A percentile compares a stretch with the other conserved stretches of the same genome.
phyloP scores from a whole-genome alignment of 2,888 invertebrate genomes.

The Lepidocyrtinus sp. region DNA sequence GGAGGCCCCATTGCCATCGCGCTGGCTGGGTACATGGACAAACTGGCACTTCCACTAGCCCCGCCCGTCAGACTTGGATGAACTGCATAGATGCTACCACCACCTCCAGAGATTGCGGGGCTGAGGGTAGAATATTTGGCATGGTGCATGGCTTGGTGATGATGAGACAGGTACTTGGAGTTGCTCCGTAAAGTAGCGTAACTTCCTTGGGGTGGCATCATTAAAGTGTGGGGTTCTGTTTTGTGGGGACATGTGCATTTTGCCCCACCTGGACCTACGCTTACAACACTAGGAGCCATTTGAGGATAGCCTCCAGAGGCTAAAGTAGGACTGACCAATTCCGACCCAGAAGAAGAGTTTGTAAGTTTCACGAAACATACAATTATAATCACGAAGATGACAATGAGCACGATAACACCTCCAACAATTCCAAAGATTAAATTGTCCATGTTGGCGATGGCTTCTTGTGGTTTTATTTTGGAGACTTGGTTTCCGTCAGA shows the following conservation, averaged over 20 bases:
- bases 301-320: conserved; percentile 72
- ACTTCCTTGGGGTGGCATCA: conserved; percentile 46
- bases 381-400: conserved; percentile 87
- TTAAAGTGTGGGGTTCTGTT: conserved; percentile 72
- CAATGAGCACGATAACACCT: conserved; percentile 92
- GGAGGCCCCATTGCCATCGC: conserved; percentile 45
- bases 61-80: conserved; percentile 49
- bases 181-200: conserved; percentile 46
- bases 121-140: conserved; percentile 53
- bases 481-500: conserved; percentile 43
- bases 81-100: conserved; percentile 62
- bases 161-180: conserved; percentile 47
- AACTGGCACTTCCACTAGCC: conserved; percentile 50
- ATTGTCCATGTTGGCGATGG: conserved; percentile 90
- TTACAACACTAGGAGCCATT: conserved; percentile 70
- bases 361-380: conserved; percentile 86
- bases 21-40: conserved; percentile 56
- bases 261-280: conserved; percentile 70
- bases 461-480: conserved; percentile 77
- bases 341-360: conserved; percentile 70
- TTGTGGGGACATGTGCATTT: conserved; percentile 70
- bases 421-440: conserved; percentile 96
- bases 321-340: conserved; percentile 35
- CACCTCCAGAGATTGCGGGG: conserved; percentile 47
- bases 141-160: conserved; percentile 49